These are phyloP conservation scores for Salarias fasciatus DNA, from an alignment of 2,797 vertebrate species.

Conservation along the genomic window DNA sequence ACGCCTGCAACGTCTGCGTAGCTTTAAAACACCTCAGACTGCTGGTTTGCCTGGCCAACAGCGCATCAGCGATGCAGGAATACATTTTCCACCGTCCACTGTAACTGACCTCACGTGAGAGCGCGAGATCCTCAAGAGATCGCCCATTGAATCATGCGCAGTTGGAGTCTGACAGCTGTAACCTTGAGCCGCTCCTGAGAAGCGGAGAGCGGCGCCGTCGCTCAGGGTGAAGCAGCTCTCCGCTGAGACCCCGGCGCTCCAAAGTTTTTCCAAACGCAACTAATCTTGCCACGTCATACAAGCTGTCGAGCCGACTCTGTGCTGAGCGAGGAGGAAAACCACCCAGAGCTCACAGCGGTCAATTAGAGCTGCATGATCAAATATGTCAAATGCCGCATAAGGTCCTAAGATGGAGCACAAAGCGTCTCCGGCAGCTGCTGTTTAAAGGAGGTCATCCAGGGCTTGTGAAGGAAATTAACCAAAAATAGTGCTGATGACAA, in stretches of 20 bases:
- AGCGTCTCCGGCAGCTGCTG: constrained; percentile 47
- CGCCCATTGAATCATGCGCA: constrained; percentile 19
- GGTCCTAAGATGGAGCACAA: constrained; percentile 50
- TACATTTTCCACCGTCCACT: constrained; percentile 4
- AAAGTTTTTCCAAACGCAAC: constrained; percentile 34
- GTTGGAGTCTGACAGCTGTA: constrained; percentile 30
- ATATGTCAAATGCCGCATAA: constrained; percentile 63
- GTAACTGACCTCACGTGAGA: constrained; percentile 22
- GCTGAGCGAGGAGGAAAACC: constrained; percentile 39
- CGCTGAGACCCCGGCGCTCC: constrained; percentile 28
- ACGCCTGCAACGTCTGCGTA: constrained; percentile 1
- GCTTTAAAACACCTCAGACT: neutral
- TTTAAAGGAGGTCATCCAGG: constrained; percentile 41
- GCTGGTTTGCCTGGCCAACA: neutral
- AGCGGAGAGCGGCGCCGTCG: constrained; percentile 10
- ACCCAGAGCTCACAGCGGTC: constrained; percentile 58
- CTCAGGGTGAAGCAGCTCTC: constrained; percentile 13
- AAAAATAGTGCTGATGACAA: constrained; percentile 6
- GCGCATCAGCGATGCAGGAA: constrained; percentile 1
- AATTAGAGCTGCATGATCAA: constrained; percentile 74
- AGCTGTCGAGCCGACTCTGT: constrained; percentile 50
- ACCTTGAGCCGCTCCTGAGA: constrained; percentile 18
- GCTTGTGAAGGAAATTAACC: constrained; percentile 3
- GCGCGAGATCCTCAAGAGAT: constrained; percentile 14
- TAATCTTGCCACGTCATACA: constrained; percentile 47